phyloP scores from a whole-genome alignment of 2,113 vertebrate species.

The Platysteira castanea region DNA sequence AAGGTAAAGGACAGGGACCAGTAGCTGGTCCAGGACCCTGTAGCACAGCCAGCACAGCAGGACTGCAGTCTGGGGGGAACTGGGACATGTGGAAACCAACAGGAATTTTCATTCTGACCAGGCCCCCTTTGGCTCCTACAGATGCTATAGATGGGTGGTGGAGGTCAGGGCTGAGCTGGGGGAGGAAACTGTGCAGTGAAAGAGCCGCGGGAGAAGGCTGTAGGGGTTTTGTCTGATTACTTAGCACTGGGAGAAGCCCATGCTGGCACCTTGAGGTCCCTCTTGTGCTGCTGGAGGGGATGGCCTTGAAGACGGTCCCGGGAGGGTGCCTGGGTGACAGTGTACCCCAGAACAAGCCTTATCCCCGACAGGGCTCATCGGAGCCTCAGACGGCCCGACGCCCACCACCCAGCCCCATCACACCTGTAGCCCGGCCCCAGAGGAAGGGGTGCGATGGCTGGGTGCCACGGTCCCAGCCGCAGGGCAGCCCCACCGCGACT shows the following conservation, averaged over 20 bases:
- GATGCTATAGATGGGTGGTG: neutral
- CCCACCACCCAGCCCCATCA: neutral
- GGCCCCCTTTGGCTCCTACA: neutral
- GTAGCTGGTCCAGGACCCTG: neutral
- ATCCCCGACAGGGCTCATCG: fast-evolving
- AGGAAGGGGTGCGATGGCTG: fast-evolving
- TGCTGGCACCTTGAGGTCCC: neutral
- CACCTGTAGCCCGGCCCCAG: neutral
- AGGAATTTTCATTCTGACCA: fast-evolving
- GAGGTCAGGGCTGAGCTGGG: neutral
- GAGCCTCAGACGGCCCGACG: fast-evolving
- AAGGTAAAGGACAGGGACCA: fast-evolving
- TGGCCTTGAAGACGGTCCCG: neutral
- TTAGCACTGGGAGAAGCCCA: neutral
- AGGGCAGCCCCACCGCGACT: neutral
- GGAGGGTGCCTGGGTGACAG: neutral
- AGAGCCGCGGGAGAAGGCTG: neutral
- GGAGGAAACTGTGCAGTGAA: neutral
- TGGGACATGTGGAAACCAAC: neutral
- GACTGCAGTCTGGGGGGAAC: neutral
- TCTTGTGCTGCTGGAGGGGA: neutral
- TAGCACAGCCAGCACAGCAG: neutral
- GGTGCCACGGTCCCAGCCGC: neutral
- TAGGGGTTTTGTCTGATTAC: neutral
- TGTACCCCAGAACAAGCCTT: neutral